These are phyloP conservation scores for Budorcas taxicolor DNA, from an alignment of 2,113 vertebrate genomes.

Conservation along the genomic window DNA sequence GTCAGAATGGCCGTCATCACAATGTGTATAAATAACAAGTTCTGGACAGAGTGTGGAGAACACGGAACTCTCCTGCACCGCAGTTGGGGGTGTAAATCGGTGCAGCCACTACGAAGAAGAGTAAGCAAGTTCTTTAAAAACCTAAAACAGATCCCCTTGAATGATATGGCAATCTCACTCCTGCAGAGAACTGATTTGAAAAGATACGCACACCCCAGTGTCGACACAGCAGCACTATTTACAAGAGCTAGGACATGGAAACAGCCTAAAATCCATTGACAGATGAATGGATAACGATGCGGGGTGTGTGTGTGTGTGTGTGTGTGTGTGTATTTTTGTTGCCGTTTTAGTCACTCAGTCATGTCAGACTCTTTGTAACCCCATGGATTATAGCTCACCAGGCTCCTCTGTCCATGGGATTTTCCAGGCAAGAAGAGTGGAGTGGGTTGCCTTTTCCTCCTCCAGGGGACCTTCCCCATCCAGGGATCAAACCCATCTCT, in stretches of 20 bases:
- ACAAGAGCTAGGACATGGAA: not conserved
- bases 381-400: not conserved
- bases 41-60: not conserved
- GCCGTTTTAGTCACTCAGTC: not conserved
- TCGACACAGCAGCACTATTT: not conserved
- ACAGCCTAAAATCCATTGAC: rapidly evolving
- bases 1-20: no score
- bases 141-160: not conserved
- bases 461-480: not conserved
- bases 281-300: not conserved
- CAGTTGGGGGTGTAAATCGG: not conserved
- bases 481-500: not conserved
- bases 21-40: not conserved
- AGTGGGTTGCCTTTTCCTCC: not conserved
- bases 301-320: no score
- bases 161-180: not conserved
- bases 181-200: not conserved
- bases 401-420: not conserved
- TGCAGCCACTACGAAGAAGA: rapidly evolving
- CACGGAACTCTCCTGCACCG: rapidly evolving
- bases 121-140: not conserved
- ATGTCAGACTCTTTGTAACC: not conserved
- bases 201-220: rapidly evolving
- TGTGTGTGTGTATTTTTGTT: not conserved
- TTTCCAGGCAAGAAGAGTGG: not conserved